These are phyloP conservation scores for Anguilla marmorata DNA, from an alignment of 2,797 vertebrate genomes.

Conservation along the genomic window DNA sequence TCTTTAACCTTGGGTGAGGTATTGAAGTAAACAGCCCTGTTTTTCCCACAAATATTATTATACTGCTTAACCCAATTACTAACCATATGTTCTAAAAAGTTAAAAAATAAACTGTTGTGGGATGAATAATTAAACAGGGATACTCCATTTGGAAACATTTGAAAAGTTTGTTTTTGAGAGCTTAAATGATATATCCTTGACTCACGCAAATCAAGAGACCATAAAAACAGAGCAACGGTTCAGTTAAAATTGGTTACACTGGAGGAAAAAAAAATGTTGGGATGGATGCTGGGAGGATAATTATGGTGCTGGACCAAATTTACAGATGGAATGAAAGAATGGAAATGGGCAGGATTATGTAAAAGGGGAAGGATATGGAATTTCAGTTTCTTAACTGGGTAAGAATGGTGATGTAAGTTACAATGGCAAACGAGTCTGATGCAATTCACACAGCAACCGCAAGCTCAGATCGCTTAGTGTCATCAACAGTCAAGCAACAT, in stretches of 20 bases:
- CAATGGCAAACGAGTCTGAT: neutral
- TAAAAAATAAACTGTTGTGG: constrained; percentile 44
- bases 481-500: neutral
- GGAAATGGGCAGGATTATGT: neutral
- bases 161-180: neutral
- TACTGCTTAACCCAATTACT: constrained; percentile 17
- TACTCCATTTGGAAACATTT: neutral
- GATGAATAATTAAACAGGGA: constrained; percentile 40
- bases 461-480: neutral
- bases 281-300: neutral
- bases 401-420: neutral
- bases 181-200: neutral
- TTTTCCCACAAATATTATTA: constrained; percentile 41
- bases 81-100: constrained; percentile 19
- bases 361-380: neutral
- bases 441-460: neutral
- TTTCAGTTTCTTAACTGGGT: neutral
- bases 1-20: constrained; percentile 32
- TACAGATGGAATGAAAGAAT: neutral
- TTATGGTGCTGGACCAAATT: neutral
- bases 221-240: neutral
- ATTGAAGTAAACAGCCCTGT: constrained; percentile 27
- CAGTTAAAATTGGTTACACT: neutral
- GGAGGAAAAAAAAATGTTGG: neutral
- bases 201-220: neutral